Evolutionary conservation across 1,140 invertebrate species (phyloP), one percentile per base, ranked within the genome.

Genomic region (Triops cancriformis): DNA sequence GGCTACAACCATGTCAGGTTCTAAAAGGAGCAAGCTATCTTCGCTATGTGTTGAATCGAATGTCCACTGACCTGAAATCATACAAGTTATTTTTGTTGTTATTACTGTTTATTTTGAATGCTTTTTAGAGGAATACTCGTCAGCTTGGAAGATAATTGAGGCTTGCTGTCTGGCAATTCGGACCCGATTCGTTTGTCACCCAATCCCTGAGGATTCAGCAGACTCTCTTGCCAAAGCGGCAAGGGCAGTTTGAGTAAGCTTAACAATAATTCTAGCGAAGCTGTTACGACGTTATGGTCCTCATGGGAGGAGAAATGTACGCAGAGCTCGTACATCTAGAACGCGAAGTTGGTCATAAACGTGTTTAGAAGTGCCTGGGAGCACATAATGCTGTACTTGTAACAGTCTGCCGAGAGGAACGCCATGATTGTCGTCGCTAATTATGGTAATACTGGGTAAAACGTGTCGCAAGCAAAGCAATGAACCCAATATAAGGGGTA

Each of bases 281-380:
- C 88, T 80, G 93, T 94, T 75, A 94, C 88, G n/a, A 94, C 88
- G 85, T 95, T 95, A 83, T 95, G 93, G 84, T 95, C 92, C 1
- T 84, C 84, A 82, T 90, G 89, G 76, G 89, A 86, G 37, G 89
- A 87, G 83, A 91, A 92, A 82, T 91, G 86, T 26, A 96, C 82
- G 82, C 92, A 91, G n/a, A 94, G 84, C 83, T 95, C 91, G 84
- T 94, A 95, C 23, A 96, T 87, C 90, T 94, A 81, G 77, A 81
- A 27, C 28, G 76, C 4, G 23, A 37, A 42, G 37, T 76, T 77
- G 77, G 14, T 79, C 26, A 64, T 26, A 51, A 79, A 45, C 31
- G 73, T 77, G 27, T 18, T 72, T 26, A 76, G 73, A 74, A 26
- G 14, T 77, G 37, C 31, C 31, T 4, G 31, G 31, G 7, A 37